These are phyloP conservation scores for Meteorus sp. DNA, from an alignment of 1,140 invertebrate species.

Conservation along the genomic window DNA sequence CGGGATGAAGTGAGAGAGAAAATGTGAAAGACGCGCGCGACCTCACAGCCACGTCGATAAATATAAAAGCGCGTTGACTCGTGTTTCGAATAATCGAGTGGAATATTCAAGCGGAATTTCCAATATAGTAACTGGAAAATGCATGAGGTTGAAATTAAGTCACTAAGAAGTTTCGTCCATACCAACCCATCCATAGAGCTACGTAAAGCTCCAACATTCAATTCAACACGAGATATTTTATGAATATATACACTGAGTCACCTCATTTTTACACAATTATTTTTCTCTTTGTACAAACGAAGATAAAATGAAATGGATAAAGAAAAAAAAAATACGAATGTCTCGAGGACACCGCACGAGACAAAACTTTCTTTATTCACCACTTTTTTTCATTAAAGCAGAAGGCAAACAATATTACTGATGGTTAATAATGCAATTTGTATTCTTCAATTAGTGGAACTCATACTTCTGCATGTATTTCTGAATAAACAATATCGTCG, in stretches of 20 bases:
- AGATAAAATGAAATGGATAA: no score
- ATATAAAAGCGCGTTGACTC: slow-evolving; percentile 35
- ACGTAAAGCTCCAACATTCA: no score
- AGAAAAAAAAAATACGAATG: neutral
- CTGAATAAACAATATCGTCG: neutral
- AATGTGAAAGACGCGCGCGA: neutral
- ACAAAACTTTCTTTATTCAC: neutral
- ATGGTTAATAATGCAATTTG: slow-evolving; percentile 31
- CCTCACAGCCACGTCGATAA: slow-evolving; percentile 34
- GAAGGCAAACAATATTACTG: slow-evolving; percentile 18
- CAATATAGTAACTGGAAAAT: slow-evolving; percentile 29
- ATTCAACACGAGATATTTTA: no score
- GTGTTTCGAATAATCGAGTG: slow-evolving; percentile 42
- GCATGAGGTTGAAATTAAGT: slow-evolving; percentile 40
- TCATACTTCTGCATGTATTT: no score
- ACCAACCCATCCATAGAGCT: no score
- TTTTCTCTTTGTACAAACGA: no score
- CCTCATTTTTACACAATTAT: no score
- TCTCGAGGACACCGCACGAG: neutral
- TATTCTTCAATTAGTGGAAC: slow-evolving; percentile 27
- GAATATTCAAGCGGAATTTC: slow-evolving; percentile 32
- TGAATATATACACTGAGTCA: no score
- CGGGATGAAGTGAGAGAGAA: neutral
- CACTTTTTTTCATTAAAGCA: slow-evolving; percentile 14
- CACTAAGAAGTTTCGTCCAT: slow-evolving; percentile 23